These are phyloP conservation scores for Diarsia rubi DNA, from an alignment of 2,888 invertebrate genomes.

Conservation along the genomic window DNA sequence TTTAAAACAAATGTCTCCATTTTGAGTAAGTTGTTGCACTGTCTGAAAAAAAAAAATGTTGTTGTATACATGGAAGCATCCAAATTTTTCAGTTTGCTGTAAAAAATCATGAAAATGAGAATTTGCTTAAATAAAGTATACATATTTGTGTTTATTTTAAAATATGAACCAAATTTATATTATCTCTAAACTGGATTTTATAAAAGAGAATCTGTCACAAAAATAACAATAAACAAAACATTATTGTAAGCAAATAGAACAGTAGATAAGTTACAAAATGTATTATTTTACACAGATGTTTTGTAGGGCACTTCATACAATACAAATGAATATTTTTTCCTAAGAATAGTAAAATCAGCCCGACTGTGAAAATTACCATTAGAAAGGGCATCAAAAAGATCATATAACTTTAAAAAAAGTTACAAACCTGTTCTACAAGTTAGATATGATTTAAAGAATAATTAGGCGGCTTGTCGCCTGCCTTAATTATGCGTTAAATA, in stretches of 20 bases:
- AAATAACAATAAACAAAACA: not conserved
- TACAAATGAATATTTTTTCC: not conserved
- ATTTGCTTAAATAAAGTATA: too few relatives aligned
- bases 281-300: conserved; percentile 9
- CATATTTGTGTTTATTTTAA: not conserved
- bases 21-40: conserved; percentile 36
- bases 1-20: conserved; percentile 72
- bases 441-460: not conserved
- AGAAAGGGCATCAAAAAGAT: not conserved
- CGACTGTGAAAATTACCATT: not conserved
- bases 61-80: not conserved
- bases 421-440: not conserved
- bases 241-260: not conserved
- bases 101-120: too few relatives aligned
- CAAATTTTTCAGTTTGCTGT: not conserved
- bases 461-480: not conserved
- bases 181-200: not conserved
- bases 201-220: not conserved
- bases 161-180: not conserved
- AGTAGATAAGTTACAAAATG: not conserved
- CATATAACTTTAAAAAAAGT: not conserved
- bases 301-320: not conserved
- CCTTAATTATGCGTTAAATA: not conserved
- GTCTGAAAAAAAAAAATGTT: conserved; percentile 23
- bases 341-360: not conserved